Conservation (phyloP, 2,113 vertebrate genomes). For the Lepidothrix coronata region DNA sequence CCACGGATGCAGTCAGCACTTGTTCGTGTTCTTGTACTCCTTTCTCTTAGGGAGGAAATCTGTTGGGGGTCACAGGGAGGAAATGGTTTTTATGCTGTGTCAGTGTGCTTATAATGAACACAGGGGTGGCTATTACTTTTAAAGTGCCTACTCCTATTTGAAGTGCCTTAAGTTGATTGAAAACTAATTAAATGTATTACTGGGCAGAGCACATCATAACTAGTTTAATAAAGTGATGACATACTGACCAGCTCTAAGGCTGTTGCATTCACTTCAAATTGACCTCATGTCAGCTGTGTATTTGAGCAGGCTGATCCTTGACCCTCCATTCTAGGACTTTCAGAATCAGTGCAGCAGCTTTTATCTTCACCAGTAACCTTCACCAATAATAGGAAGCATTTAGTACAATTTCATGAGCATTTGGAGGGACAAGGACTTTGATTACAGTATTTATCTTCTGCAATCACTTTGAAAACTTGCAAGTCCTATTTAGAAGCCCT, state of each 20-base stretch:
- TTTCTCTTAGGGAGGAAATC: not conserved
- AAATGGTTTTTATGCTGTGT: not conserved
- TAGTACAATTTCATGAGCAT: not conserved
- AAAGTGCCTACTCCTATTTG: not conserved
- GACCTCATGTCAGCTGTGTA: not conserved
- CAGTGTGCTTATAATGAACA: not conserved
- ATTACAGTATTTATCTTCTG: slow-evolving; percentile 25
- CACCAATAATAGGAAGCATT: not conserved
- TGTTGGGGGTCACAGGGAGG: not conserved
- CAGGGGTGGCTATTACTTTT: not conserved
- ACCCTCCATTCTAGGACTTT: not conserved
- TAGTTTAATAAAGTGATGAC: slow-evolving; percentile 3
- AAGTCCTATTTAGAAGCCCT: slow-evolving; percentile 42
- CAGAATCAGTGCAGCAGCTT: not conserved
- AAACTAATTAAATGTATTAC: slow-evolving; percentile 28
- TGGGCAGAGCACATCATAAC: not conserved
- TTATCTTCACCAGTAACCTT: not conserved
- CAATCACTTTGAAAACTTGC: slow-evolving; percentile 24
- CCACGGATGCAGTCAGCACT: not conserved
- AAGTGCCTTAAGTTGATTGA: not conserved
- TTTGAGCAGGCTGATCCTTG: not conserved
- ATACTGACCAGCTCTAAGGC: not conserved
- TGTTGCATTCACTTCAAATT: not conserved
- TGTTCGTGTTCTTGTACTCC: not conserved
- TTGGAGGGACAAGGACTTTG: slow-evolving; percentile 10